A percentile compares a stretch with the other conserved stretches of the same genome.
Evolutionary conservation across 2,888 invertebrate species (phyloP).

Genomic region (Zaprionus bogoriensis): DNA sequence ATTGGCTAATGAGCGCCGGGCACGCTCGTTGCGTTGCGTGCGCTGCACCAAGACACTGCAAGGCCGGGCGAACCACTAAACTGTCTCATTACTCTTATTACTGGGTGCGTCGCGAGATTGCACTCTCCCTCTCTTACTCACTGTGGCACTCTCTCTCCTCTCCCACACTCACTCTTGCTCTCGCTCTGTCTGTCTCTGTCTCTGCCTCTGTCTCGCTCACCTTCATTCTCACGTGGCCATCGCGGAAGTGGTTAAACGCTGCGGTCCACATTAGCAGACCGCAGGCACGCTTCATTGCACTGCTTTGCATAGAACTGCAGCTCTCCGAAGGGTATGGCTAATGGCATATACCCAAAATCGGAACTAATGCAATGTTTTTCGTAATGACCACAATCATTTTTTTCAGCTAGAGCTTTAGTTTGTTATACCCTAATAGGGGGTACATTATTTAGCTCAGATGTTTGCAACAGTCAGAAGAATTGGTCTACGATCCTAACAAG

Average conservation of each 20-base stretch:
- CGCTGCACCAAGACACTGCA: slow-evolving; percentile 40
- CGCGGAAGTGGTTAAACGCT: slow-evolving; percentile 63
- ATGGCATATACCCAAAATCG: neutral
- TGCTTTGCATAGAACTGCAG: slow-evolving; percentile 53
- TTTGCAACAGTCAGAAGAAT: too few relatives aligned
- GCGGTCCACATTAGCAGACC: slow-evolving; percentile 72
- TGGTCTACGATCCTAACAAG: too few relatives aligned
- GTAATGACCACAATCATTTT: too few relatives aligned
- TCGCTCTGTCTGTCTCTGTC: neutral
- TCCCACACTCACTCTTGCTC: slow-evolving; percentile 5
- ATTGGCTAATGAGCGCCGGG: slow-evolving; percentile 49
- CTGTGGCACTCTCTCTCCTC: neutral
- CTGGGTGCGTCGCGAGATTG: neutral
- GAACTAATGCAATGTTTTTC: too few relatives aligned
- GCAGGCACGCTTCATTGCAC: slow-evolving; percentile 71
- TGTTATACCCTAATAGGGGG: too few relatives aligned
- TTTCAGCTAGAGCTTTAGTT: too few relatives aligned
- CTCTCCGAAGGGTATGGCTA: too few relatives aligned
- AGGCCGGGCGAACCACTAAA: slow-evolving; percentile 18
- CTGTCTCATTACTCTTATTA: slow-evolving; percentile 29
- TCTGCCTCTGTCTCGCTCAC: slow-evolving; percentile 10
- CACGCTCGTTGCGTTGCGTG: slow-evolving; percentile 8
- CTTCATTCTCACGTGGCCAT: slow-evolving; percentile 63
- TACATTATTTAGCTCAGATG: too few relatives aligned
- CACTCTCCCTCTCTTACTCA: neutral